Conservation (phyloP, 1,140 invertebrate genomes). For the Coptotermes formosanus region DNA sequence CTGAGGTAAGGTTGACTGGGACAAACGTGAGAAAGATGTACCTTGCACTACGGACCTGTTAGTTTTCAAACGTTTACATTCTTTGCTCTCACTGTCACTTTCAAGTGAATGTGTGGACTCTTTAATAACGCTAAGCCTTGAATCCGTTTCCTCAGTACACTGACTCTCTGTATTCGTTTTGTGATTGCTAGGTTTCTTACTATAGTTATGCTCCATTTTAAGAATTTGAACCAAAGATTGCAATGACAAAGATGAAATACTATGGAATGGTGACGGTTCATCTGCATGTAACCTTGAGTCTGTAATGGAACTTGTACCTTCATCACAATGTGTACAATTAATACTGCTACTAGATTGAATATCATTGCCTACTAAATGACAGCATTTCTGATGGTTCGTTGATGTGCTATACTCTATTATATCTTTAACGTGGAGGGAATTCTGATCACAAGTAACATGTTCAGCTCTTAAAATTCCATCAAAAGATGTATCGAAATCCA, state of each 20-base stretch:
- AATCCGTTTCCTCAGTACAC: not conserved
- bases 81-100: not conserved
- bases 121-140: not conserved
- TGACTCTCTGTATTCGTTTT: too few relatives aligned
- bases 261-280: not conserved
- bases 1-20: not conserved
- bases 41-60: not conserved
- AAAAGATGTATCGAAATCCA: not conserved
- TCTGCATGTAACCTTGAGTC: not conserved
- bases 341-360: not conserved
- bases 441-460: not conserved
- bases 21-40: not conserved
- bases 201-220: not conserved
- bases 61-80: slow-evolving; percentile 8
- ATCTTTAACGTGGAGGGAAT: not conserved
- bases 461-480: not conserved
- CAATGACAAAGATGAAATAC: not conserved
- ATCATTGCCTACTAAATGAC: not conserved
- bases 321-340: not conserved
- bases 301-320: not conserved
- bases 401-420: not conserved
- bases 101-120: not conserved
- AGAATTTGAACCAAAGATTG: not conserved
- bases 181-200: not conserved
- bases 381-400: not conserved